Conservation (phyloP, 2,113 vertebrate genomes). For the Emydocephalus ijimae region DNA sequence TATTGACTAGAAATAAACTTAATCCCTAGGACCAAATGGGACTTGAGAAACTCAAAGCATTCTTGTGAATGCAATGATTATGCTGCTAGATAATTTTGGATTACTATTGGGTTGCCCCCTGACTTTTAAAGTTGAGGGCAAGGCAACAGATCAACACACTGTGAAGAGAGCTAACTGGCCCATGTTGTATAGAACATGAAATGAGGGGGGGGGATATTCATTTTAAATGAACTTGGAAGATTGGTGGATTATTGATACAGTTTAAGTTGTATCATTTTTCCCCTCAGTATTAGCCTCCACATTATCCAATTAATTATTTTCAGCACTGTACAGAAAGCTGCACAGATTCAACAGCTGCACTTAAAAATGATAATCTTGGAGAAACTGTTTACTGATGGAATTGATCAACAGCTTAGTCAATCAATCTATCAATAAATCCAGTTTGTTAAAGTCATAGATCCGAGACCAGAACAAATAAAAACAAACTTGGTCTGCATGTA, state of each 20-base stretch:
- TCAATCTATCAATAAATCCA: too few species aligned
- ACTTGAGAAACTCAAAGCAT: too few species aligned
- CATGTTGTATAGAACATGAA: slow-evolving; percentile 36
- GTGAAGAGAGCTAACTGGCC: slow-evolving; percentile 45
- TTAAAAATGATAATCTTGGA: slow-evolving; percentile 12
- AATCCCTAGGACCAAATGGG: too few species aligned
- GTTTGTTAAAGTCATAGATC: too few species aligned
- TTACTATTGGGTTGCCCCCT: neutral
- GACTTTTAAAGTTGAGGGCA: neutral
- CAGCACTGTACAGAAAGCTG: neutral
- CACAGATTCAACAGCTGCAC: slow-evolving; percentile 39
- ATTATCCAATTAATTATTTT: neutral
- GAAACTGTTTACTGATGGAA: neutral
- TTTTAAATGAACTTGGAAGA: slow-evolving; percentile 35
- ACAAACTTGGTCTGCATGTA: neutral
- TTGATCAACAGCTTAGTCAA: neutral
- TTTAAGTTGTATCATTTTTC: slow-evolving; percentile 50
- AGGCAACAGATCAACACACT: neutral
- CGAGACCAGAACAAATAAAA: too few species aligned
- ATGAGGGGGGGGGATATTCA: slow-evolving; percentile 36
- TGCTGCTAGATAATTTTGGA: neutral
- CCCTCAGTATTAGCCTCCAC: neutral
- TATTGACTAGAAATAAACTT: too few species aligned
- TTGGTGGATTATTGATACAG: slow-evolving; percentile 34
- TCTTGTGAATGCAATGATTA: neutral